These are phyloP conservation scores for Microcebus jonahi DNA, from an alignment of 2,113 vertebrate species.

Conservation along the genomic window DNA sequence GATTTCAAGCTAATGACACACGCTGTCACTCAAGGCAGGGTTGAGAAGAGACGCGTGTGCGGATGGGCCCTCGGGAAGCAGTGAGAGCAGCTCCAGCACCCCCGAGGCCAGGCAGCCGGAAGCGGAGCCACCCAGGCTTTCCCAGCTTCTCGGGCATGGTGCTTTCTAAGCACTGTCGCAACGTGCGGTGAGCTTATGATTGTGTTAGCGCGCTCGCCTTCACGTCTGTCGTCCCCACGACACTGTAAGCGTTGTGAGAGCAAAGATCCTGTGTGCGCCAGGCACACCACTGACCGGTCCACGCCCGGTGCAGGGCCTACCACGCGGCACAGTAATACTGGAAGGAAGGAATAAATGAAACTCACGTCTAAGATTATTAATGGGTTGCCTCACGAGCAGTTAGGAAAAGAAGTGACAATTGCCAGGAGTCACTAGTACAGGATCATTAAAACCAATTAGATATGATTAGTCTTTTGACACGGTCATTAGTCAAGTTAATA, in stretches of 20 bases:
- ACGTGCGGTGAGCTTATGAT: neutral
- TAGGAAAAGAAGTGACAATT: neutral
- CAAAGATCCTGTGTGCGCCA: neutral
- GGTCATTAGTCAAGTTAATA: constrained; percentile 53
- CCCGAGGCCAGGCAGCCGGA: rapidly evolving
- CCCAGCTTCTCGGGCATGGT: neutral
- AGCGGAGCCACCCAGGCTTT: neutral
- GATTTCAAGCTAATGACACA: neutral
- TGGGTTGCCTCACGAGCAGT: neutral
- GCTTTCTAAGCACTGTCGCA: neutral
- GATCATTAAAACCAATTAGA: constrained; percentile 40
- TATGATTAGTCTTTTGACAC: constrained; percentile 32
- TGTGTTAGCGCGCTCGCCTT: neutral
- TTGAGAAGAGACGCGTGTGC: rapidly evolving
- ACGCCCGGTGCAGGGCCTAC: neutral
- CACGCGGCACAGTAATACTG: neutral
- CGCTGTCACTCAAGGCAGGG: rapidly evolving
- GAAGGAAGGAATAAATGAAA: neutral
- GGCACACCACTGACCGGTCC: neutral
- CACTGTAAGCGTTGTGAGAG: neutral
- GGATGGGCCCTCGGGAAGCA: neutral
- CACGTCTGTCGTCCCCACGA: neutral
- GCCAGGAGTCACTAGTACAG: neutral
- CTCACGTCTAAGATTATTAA: neutral
- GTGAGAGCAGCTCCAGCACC: rapidly evolving